These are phyloP conservation scores for Plutella xylostella DNA, from an alignment of 2,888 invertebrate genomes.

Conservation along the genomic window DNA sequence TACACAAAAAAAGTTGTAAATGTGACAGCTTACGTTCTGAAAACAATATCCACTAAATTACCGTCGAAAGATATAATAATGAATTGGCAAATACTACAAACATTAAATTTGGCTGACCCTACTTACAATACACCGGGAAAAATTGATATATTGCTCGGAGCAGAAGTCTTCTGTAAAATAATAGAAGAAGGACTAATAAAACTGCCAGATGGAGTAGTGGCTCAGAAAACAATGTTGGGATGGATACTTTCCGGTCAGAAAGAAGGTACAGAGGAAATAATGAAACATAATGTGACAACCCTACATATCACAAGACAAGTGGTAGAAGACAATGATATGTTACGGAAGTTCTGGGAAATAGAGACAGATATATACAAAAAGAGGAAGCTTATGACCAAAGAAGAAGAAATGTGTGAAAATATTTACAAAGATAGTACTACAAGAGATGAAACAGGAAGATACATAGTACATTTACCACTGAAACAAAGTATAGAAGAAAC, in stretches of 20 bases:
- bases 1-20: neutral
- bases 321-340: neutral
- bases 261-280: neutral
- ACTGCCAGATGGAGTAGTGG: constrained; percentile 15
- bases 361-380: constrained; percentile 9
- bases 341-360: constrained; percentile 15
- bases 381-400: neutral
- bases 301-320: neutral
- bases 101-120: neutral
- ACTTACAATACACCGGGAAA: constrained; percentile 11
- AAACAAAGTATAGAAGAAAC: constrained; percentile 8
- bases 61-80: neutral
- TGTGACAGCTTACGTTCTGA: neutral
- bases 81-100: neutral
- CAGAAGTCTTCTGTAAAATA: constrained; percentile 20
- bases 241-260: constrained; percentile 14
- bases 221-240: constrained; percentile 18
- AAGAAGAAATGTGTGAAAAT: neutral
- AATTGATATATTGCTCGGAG: constrained; percentile 18
- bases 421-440: neutral
- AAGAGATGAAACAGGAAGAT: neutral
- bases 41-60: neutral
- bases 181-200: constrained; percentile 18
- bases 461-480: no score
- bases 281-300: neutral